Conservation (phyloP, 53 echinoderm and acorn worm species). For the Paelopatides confundens region DNA sequence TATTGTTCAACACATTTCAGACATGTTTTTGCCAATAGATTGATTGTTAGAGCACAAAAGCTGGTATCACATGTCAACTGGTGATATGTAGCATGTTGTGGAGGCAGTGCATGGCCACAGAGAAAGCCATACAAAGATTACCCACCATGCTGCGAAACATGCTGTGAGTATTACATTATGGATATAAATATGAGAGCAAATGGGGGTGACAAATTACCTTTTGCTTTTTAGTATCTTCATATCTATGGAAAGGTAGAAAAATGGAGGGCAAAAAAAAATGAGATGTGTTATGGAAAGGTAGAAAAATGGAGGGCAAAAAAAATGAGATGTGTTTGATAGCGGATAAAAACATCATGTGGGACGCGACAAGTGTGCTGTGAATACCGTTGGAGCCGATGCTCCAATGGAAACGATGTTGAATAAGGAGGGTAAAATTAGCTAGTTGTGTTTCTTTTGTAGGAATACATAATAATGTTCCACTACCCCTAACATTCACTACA, state of each 20-base stretch:
- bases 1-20: too few relatives aligned
- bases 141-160: not conserved
- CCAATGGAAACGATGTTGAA: too few relatives aligned
- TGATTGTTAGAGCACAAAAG: too few relatives aligned
- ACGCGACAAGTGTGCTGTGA: too few relatives aligned
- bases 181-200: not conserved
- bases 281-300: slow-evolving; percentile 2
- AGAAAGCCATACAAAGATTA: not conserved
- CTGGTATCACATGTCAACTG: not conserved
- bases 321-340: not conserved
- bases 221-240: not conserved
- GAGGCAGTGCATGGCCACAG: not conserved
- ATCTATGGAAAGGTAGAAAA: slow-evolving; percentile 35
- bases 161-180: not conserved
- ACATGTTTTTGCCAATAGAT: too few relatives aligned
- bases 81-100: not conserved
- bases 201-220: slow-evolving; percentile 17
- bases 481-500: too few relatives aligned
- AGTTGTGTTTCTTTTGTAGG: too few relatives aligned
- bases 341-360: too few relatives aligned
- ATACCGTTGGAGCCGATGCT: too few relatives aligned
- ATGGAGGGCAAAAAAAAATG: slow-evolving; percentile 1
- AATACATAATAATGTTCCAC: too few relatives aligned
- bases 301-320: slow-evolving; percentile 14
- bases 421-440: too few relatives aligned